Evolutionary conservation across 2,113 vertebrate species (phyloP).

Genomic region (Danio rerio): DNA sequence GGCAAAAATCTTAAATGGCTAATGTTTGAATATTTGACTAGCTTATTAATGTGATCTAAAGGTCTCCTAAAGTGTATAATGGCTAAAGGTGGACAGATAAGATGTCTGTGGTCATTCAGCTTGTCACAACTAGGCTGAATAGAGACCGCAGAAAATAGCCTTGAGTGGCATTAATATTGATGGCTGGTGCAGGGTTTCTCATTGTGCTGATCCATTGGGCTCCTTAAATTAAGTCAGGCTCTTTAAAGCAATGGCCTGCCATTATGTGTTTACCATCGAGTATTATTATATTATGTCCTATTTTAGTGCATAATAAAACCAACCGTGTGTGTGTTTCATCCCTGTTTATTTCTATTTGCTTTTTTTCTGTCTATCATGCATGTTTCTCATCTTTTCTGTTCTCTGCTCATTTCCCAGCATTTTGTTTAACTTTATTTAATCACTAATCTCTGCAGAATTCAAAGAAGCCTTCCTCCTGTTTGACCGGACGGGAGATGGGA

Average conservation of each 20-base stretch:
- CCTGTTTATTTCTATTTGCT: not conserved
- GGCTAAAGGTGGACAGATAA: constrained; percentile 8
- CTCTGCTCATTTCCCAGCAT: not conserved
- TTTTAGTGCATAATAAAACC: not conserved
- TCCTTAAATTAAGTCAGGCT: not conserved
- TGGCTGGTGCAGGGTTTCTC: constrained; percentile 44
- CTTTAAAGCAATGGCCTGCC: not conserved
- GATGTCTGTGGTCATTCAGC: constrained; percentile 17
- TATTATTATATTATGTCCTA: not conserved
- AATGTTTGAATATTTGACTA: not conserved
- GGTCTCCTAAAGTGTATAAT: not conserved
- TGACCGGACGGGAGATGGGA: constrained; percentile 91
- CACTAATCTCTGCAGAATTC: constrained; percentile 81
- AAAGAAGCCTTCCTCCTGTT: constrained; percentile 96
- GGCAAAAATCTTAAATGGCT: no score
- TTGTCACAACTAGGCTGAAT: constrained; percentile 18
- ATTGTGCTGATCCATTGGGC: constrained; percentile 6
- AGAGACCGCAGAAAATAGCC: constrained; percentile 9
- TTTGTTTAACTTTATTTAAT: constrained; percentile 31
- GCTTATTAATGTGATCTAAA: not conserved
- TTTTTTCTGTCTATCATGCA: constrained; percentile 5
- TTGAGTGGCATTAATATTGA: constrained; percentile 52
- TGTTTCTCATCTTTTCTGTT: not conserved
- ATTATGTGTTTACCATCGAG: not conserved
- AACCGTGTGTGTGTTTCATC: not conserved